Conservation (phyloP, 1,140 invertebrate species). For the Pachyrhynchus sulphureomaculatus region DNA sequence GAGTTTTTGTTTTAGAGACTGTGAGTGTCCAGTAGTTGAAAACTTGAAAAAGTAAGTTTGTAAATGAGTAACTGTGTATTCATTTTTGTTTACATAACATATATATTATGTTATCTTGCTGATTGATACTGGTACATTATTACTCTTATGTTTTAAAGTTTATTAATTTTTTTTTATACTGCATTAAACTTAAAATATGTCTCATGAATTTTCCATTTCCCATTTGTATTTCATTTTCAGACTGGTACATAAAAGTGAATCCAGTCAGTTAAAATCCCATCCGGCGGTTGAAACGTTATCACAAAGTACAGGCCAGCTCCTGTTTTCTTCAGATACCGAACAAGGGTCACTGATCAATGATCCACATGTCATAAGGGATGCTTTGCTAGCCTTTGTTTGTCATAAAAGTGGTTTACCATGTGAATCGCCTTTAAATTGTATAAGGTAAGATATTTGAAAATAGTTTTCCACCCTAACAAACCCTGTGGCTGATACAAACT, state of each 20-base stretch:
- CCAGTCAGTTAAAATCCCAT: constrained; percentile 59
- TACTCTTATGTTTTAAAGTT: too few relatives aligned
- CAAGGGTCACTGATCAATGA: constrained; percentile 37
- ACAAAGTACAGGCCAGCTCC: constrained; percentile 40
- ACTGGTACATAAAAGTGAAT: constrained; percentile 41
- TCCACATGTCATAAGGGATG: constrained; percentile 75
- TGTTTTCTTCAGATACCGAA: constrained; percentile 44
- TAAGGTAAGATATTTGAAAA: constrained; percentile 44
- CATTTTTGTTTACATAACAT: background rate
- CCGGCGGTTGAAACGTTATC: constrained; percentile 60
- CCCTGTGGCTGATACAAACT: background rate
- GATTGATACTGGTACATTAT: background rate
- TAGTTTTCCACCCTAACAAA: too few relatives aligned
- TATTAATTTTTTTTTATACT: too few relatives aligned
- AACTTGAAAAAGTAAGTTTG: constrained; percentile 57
- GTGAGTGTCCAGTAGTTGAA: constrained; percentile 75
- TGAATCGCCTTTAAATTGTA: constrained; percentile 44
- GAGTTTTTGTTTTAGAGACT: constrained; percentile 82
- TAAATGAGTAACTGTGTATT: background rate
- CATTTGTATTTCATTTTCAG: constrained; percentile 40
- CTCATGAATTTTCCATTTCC: too few relatives aligned
- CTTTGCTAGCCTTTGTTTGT: constrained; percentile 79
- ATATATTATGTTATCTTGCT: constrained; percentile 6
- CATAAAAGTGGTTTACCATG: constrained; percentile 80
- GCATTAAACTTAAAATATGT: too few relatives aligned